phyloP scores from a whole-genome alignment of 2,888 invertebrate genomes.

The Drosophila crucigera region DNA sequence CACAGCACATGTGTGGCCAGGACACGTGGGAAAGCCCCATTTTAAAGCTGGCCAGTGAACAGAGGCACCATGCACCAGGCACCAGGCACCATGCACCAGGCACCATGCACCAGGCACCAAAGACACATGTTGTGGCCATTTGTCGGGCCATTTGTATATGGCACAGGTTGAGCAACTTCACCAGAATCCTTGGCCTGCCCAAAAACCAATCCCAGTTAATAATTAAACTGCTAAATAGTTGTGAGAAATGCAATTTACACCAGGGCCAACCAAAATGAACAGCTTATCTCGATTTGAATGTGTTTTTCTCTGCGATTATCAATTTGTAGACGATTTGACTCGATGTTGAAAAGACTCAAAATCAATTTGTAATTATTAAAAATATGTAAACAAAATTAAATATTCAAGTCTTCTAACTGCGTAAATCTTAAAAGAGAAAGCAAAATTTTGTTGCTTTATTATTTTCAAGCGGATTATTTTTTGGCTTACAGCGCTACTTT shows the following conservation, averaged over 20 bases:
- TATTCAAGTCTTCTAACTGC: neutral
- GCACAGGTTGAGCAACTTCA: conserved; percentile 56
- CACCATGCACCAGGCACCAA: conserved; percentile 9
- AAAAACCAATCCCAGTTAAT: neutral
- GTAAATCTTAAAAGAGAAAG: neutral
- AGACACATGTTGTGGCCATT: conserved; percentile 55
- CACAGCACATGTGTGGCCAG: conserved; percentile 48
- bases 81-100: conserved; percentile 1
- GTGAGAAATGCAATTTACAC: neutral
- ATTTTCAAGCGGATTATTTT: neutral
- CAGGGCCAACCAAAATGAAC: neutral
- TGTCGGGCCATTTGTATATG: neutral
- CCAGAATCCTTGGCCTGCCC: conserved; percentile 26
- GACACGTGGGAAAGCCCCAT: conserved; percentile 70
- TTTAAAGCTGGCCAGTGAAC: conserved; percentile 62
- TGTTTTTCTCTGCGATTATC: neutral
- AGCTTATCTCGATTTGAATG: neutral
- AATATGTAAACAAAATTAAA: neutral
- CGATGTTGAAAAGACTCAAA: neutral
- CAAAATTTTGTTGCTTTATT: neutral
- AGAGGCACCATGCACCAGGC: conserved; percentile 9
- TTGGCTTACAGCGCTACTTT: neutral
- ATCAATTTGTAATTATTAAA: neutral
- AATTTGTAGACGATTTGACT: neutral
- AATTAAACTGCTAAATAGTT: neutral